These are phyloP conservation scores for Drosophila nebulosa DNA, from an alignment of 1,140 invertebrate species.

Conservation along the genomic window DNA sequence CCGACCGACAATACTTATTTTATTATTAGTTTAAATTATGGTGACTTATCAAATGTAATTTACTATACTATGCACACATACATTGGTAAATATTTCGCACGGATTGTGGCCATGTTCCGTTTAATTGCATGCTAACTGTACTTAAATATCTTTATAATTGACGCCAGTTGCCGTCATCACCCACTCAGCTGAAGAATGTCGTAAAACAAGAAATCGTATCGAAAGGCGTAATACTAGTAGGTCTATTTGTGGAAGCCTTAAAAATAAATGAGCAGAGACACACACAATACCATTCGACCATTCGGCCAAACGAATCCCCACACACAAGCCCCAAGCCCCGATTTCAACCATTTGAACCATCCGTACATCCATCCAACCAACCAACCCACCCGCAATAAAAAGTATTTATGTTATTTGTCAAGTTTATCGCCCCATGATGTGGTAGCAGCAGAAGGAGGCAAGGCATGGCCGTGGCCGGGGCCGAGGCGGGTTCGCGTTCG, in stretches of 20 bases:
- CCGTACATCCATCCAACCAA: too few relatives aligned
- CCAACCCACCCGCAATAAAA: conserved; percentile 73
- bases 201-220: conserved; percentile 52
- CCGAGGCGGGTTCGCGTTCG: background rate
- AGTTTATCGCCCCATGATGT: conserved; percentile 59
- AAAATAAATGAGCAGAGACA: conserved; percentile 30
- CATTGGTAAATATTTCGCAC: conserved; percentile 39
- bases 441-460: background rate
- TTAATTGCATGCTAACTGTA: conserved; percentile 77
- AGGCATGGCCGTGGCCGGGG: background rate
- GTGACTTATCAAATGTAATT: conserved; percentile 24
- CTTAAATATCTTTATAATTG: conserved; percentile 80
- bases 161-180: conserved; percentile 66
- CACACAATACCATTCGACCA: conserved; percentile 25
- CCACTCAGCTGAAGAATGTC: conserved; percentile 59
- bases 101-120: conserved; percentile 47
- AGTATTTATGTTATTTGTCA: conserved; percentile 78
- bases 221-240: conserved; percentile 68
- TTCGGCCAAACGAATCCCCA: conserved; percentile 15
- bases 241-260: conserved; percentile 55
- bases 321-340: conserved; percentile 11
- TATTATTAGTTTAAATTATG: conserved; percentile 55
- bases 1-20: conserved; percentile 51
- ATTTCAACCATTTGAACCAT: background rate
- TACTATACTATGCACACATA: conserved; percentile 10